phyloP scores from a whole-genome alignment of 2,888 invertebrate genomes.

The Petrophora chlorosata region DNA sequence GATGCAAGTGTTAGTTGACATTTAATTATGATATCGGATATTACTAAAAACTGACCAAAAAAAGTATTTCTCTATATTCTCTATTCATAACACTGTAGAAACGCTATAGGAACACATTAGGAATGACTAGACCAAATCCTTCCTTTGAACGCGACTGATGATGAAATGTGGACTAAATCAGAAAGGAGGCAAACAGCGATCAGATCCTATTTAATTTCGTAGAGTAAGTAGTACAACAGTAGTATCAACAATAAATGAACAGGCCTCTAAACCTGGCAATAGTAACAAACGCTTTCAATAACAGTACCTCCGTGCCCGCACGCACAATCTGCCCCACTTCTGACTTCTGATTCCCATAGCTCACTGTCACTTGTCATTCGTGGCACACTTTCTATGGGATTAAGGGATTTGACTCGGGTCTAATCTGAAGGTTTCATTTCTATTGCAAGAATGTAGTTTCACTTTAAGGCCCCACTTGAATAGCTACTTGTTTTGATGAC shows the following conservation, averaged over 20 bases:
- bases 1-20: too few species aligned
- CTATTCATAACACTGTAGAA: too few species aligned
- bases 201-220: too few species aligned
- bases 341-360: constrained; percentile 30
- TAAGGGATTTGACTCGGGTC: constrained; percentile 28
- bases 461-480: constrained; percentile 3
- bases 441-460: constrained; percentile 8
- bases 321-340: constrained; percentile 47
- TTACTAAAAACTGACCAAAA: too few species aligned
- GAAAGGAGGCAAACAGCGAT: too few species aligned
- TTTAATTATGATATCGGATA: too few species aligned
- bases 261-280: constrained; percentile 7
- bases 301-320: constrained; percentile 40
- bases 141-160: too few species aligned
- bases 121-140: too few species aligned
- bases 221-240: background rate
- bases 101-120: too few species aligned
- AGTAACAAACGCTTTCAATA: constrained; percentile 22
- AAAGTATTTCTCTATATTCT: too few species aligned
- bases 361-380: constrained; percentile 33
- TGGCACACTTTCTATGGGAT: constrained; percentile 31
- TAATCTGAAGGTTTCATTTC: constrained; percentile 7
- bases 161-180: too few species aligned
- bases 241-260: background rate
- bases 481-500: background rate